Base-by-base conservation (phyloP, 2,797 vertebrate genomes). In the Hemibagrus guttatus region DNA sequence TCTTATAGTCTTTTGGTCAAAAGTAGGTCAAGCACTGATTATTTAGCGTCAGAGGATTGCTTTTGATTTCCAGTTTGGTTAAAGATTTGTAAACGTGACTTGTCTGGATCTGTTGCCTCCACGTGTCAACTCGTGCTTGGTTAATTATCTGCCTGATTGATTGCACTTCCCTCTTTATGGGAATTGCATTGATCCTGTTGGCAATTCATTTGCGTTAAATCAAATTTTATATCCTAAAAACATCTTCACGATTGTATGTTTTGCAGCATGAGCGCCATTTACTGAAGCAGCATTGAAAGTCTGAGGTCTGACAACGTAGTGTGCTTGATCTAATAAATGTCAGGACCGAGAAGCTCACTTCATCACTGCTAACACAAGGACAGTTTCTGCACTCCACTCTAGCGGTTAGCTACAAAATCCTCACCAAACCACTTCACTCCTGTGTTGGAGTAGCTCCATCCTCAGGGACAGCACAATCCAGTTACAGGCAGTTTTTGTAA, bases 301-400 rank as follows among this genome's bases (percentile, higher is more conserved):
- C 56, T 23, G 19, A 35, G 21, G 59, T 59, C 52, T 74, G 42
- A 78, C 6, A 17, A 81, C 49, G 64, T 26, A 14, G 8, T 66
- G 52, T 42, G 14, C 83, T 52, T 14, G 4, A 63, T 81, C 1
- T 75, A 85, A 81, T 81, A 84, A 87, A 85, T 81, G 83, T 74
- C 58, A 66, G 42, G n/a, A 42, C 39, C 23, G 39, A 26, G 68
- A 84, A 19, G 59, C 66, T 59, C 39, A 17, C 35, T 63, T 79
- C 74, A 61, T 84, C 68, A 83, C 52, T 54, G 54, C 59, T 54
- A 63, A 83, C 46, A 80, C 56, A 61, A 49, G 28, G 21, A 39
- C 14, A 0, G 19, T 61, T 58, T 26, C 61, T 19, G n/a, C 46
- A 9, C 64, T 68, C 61, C 4, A 12, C 46, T 21, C 21, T 28